These are phyloP conservation scores for Formica selysi DNA, from an alignment of 1,140 invertebrate genomes.

Conservation along the genomic window DNA sequence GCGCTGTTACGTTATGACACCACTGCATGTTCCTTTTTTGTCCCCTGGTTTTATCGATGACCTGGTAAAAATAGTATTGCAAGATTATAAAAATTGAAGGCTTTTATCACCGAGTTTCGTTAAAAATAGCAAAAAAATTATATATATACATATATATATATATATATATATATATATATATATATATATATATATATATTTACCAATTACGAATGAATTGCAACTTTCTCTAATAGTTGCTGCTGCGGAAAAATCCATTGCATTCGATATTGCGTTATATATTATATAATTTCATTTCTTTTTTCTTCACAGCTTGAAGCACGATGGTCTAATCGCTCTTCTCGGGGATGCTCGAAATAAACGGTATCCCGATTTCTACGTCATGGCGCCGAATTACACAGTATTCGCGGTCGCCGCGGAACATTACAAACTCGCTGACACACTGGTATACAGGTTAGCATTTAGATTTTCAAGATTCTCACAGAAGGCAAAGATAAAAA, in stretches of 20 bases:
- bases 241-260: not conserved
- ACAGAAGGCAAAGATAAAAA: not conserved
- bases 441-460: slow-evolving; percentile 52
- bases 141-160: not conserved
- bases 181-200: not conserved
- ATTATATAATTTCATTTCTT: not conserved
- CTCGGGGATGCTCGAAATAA: slow-evolving; percentile 35
- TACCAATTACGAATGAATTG: not conserved
- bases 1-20: not conserved
- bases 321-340: slow-evolving; percentile 39
- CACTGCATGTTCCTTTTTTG: not conserved
- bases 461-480: not conserved
- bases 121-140: too few relatives aligned
- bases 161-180: not conserved
- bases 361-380: not conserved
- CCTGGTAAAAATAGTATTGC: not conserved
- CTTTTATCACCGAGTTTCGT: not conserved
- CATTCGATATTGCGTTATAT: not conserved
- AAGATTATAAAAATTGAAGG: not conserved
- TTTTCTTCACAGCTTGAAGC: slow-evolving; percentile 31
- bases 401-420: slow-evolving; percentile 33
- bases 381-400: slow-evolving; percentile 5
- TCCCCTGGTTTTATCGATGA: not conserved
- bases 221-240: not conserved
- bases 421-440: slow-evolving; percentile 55